Base-by-base conservation (phyloP, 2,888 invertebrate species). In the Limnephilus rhombicus region DNA sequence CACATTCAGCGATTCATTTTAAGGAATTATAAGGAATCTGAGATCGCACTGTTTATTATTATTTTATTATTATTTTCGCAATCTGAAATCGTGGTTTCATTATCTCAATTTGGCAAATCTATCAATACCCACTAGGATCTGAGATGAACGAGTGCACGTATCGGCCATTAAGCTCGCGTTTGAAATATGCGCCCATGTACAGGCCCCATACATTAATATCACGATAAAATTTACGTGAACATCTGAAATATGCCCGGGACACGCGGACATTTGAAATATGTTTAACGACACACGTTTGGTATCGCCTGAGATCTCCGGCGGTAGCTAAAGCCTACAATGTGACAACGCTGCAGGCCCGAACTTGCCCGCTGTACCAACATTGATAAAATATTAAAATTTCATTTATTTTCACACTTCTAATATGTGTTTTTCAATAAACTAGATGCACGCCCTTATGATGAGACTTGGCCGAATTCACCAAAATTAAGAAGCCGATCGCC, bases 301-400 rank as follows among this genome's bases (percentile, higher is more conserved):
- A 83, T 83, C 83, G 82, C 34, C 82, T 31, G 83, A 45, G 82
- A 90, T 89, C 89, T 90, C 90, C 29, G 87, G 29, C 87, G 90
- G 90, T 80, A 85, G 85, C 34, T 49, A 81, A 83, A 68, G 86
- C 87, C 85, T 90, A 92, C 92, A 89, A 89, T 90, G 89, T 80
- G 90, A 41, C 92, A 92, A 80, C 53, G 83, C 91, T 68, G 24
- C 68, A 68, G 68, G 24, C 24, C 24, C 68, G 68, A 9, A 68
- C 24, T 68, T 24, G 9, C 24, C 24, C 24, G 24, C 49, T 15
- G 49, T 15, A 13, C 13, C 15, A 13, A 15, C 49, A 49, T 13
- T 49, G 15, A 49, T 49, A 13, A 49, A 49, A 49, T 4, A 13
- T 49, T 49, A 49, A 49, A 15, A 49, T 15, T 5, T 45, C 11